These are phyloP conservation scores for Megamerina dolium DNA, from an alignment of 2,888 invertebrate genomes.

Conservation along the genomic window DNA sequence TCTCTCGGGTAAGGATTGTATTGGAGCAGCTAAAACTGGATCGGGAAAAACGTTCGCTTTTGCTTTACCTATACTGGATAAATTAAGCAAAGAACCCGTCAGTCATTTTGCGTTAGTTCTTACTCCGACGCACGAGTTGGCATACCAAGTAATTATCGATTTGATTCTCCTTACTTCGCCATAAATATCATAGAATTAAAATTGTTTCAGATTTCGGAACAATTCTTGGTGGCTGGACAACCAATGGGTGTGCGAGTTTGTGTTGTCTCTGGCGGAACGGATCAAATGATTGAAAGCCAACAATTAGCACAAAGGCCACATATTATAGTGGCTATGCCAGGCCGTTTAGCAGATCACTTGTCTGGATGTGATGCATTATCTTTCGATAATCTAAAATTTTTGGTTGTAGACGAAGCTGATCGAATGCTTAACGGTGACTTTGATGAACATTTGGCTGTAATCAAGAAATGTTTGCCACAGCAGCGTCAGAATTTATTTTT, in stretches of 20 bases:
- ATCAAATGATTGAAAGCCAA: constrained; percentile 81
- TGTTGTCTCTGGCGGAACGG: constrained; percentile 92
- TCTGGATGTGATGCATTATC: constrained; percentile 79
- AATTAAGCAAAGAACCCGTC: constrained; percentile 87
- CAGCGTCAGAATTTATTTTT: constrained; percentile 83
- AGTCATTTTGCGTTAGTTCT: constrained; percentile 92
- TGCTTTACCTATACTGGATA: constrained; percentile 88
- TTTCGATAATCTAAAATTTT: constrained; percentile 70
- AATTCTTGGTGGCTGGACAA: constrained; percentile 87
- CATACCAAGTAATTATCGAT: constrained; percentile 57
- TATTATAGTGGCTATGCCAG: constrained; percentile 94
- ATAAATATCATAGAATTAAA: neutral
- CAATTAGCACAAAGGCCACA: constrained; percentile 82
- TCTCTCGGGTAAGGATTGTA: constrained; percentile 75
- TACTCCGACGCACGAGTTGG: constrained; percentile 91
- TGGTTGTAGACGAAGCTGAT: constrained; percentile 97
- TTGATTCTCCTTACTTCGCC: neutral
- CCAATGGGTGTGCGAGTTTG: constrained; percentile 75
- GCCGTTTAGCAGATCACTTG: constrained; percentile 87
- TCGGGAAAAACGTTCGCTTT: constrained; percentile 98
- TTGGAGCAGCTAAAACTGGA: constrained; percentile 96
- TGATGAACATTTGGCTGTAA: constrained; percentile 73
- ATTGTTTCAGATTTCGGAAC: constrained; percentile 78
- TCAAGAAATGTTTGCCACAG: constrained; percentile 69
- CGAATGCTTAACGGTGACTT: constrained; percentile 69